Evolutionary conservation across 2,888 invertebrate species (phyloP).

Genomic region (Incurvaria masculella): DNA sequence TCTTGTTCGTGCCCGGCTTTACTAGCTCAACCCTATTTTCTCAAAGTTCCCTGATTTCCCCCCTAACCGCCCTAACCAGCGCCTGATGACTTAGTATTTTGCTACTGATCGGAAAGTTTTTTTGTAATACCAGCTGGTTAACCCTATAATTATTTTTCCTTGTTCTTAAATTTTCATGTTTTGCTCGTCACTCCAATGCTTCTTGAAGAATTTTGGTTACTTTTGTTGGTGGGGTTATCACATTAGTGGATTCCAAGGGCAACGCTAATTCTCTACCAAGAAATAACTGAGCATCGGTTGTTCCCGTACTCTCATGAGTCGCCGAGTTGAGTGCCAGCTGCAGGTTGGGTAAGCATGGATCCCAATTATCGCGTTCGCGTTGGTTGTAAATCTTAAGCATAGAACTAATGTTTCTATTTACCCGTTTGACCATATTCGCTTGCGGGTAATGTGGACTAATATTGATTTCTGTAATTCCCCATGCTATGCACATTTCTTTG

Average conservation of each 20-base stretch:
- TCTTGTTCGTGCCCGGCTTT: neutral
- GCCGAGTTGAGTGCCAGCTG: neutral
- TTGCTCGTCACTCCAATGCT: neutral
- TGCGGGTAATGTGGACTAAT: neutral
- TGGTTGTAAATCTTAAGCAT: neutral
- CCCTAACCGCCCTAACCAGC: neutral
- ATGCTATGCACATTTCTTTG: neutral
- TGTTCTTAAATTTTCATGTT: neutral
- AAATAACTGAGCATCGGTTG: neutral
- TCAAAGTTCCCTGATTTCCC: neutral
- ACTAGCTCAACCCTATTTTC: neutral
- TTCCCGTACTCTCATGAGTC: neutral
- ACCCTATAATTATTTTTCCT: neutral
- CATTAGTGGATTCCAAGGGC: neutral
- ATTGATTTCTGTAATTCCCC: neutral
- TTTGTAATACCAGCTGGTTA: neutral
- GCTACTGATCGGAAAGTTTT: neutral
- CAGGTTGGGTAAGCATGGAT: neutral
- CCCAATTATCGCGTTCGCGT: neutral
- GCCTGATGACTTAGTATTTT: neutral
- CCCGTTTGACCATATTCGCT: neutral
- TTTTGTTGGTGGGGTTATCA: neutral
- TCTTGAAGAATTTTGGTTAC: neutral
- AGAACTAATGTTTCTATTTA: no score
- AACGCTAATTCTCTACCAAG: neutral